Evolutionary conservation across 2,113 vertebrate genomes (phyloP).

Genomic region (Butastur rufipennis): DNA sequence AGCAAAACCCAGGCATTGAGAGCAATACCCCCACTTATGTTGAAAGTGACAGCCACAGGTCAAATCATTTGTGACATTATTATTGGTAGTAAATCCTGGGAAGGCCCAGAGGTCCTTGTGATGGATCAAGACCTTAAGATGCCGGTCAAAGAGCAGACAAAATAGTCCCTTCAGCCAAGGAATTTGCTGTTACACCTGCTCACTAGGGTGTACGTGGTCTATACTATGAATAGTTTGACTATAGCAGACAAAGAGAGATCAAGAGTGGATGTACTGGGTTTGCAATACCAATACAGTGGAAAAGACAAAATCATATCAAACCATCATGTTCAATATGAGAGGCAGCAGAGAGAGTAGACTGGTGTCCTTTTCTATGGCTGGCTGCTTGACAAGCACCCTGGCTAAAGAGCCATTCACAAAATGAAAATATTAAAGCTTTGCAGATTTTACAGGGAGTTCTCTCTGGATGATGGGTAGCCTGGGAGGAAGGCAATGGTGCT

Average conservation of each 20-base stretch:
- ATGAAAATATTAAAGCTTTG: background rate
- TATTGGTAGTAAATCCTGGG: background rate
- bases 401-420: background rate
- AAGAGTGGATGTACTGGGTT: background rate
- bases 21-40: background rate
- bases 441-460: background rate
- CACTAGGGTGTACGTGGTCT: too few relatives aligned
- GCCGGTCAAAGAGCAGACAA: background rate
- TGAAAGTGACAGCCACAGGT: background rate
- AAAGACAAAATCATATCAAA: background rate
- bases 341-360: background rate
- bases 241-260: background rate
- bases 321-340: background rate
- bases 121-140: background rate
- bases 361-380: background rate
- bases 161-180: background rate
- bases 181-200: background rate
- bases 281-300: background rate
- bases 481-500: background rate
- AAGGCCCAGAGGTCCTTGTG: background rate
- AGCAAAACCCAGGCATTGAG: background rate
- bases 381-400: background rate
- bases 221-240: background rate
- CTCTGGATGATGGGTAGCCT: background rate
- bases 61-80: background rate